A percentile compares a stretch with the other conserved stretches of the same genome.
Conservation (phyloP, 2,797 vertebrate species). For the Limosa lapponica region DNA sequence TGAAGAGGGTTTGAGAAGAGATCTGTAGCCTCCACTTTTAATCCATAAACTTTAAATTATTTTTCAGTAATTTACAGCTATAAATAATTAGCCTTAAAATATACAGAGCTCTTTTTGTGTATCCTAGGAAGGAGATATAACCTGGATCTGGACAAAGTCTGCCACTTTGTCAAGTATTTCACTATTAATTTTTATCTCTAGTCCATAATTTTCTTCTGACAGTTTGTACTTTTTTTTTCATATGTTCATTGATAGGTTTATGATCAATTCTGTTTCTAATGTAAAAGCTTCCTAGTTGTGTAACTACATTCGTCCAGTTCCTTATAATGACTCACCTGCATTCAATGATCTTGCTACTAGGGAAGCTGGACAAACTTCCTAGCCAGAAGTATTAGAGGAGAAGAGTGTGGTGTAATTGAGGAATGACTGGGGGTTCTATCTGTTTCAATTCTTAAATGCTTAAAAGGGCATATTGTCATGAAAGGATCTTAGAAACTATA, state of each 20-base stretch:
- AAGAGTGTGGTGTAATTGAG: background rate
- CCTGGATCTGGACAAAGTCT: slow-evolving; percentile 29
- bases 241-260: slow-evolving; percentile 29
- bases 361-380: background rate
- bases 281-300: background rate
- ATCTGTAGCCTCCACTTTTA: background rate
- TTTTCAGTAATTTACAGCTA: slow-evolving; percentile 38
- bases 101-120: slow-evolving; percentile 37
- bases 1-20: background rate
- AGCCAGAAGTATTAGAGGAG: background rate
- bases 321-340: background rate
- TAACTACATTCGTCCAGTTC: background rate
- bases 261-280: background rate
- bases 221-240: background rate
- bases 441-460: background rate
- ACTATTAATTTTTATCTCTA: slow-evolving; percentile 51
- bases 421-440: background rate
- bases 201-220: slow-evolving; percentile 25
- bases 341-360: background rate
- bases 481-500: background rate
- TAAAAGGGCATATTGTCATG: background rate
- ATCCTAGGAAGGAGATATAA: slow-evolving; percentile 21
- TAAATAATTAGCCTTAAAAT: slow-evolving; percentile 30
- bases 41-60: slow-evolving; percentile 25
- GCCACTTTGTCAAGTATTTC: slow-evolving; percentile 2